A percentile compares a stretch with the other conserved stretches of the same genome.
Evolutionary conservation across 2,888 invertebrate species (phyloP).

Genomic region (Tenthredo notha): DNA sequence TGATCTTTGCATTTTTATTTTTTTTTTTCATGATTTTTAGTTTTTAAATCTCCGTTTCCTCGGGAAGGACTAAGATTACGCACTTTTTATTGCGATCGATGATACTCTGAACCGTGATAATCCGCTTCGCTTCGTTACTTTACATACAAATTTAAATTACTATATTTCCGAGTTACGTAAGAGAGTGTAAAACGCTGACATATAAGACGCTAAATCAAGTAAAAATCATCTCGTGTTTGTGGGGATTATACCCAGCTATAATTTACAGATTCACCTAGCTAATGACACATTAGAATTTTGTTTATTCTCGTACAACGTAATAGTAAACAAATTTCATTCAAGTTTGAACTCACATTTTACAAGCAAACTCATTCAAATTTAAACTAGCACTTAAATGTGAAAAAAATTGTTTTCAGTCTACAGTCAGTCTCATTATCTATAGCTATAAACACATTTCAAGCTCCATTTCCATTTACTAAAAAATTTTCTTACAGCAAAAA

Average conservation of each 20-base stretch:
- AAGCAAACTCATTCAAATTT: background rate
- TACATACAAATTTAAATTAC: background rate
- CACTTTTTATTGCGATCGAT: background rate
- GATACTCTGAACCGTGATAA: background rate
- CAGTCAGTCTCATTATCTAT: background rate
- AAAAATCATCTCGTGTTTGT: background rate
- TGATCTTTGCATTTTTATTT: background rate
- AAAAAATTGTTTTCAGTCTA: background rate
- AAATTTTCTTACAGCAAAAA: background rate
- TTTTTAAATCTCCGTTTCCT: background rate
- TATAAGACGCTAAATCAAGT: background rate
- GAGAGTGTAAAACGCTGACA: background rate
- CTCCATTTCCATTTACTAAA: background rate
- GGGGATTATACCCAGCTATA: background rate
- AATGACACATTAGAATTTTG: background rate
- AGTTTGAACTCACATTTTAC: background rate
- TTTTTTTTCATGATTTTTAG: background rate
- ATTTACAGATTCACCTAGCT: background rate
- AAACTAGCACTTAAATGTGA: background rate
- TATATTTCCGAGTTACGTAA: background rate
- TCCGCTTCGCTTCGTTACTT: background rate
- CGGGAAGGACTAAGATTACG: background rate
- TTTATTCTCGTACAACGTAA: background rate
- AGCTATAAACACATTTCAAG: background rate
- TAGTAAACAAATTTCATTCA: slow-evolving; percentile 5